These are phyloP conservation scores for Acleris laterana DNA, from an alignment of 2,888 invertebrate genomes.

Conservation along the genomic window DNA sequence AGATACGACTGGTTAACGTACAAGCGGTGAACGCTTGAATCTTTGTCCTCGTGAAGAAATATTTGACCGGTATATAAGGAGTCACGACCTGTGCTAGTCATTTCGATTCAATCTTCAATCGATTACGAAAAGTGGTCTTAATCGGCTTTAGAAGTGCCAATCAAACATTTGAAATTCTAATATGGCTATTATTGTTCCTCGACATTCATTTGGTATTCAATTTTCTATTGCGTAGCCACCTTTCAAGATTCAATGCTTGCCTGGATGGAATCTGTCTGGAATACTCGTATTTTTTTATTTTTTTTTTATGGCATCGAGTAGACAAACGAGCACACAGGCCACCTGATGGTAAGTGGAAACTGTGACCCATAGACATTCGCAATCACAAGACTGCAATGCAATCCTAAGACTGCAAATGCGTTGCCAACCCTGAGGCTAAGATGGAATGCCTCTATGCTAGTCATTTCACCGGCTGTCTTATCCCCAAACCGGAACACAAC, in stretches of 20 bases:
- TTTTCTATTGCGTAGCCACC: neutral
- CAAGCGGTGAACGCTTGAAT: slow-evolving; percentile 2
- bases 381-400: too few relatives aligned
- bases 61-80: slow-evolving; percentile 51
- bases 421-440: too few relatives aligned
- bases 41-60: slow-evolving; percentile 52
- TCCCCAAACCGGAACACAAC: too few relatives aligned
- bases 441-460: too few relatives aligned
- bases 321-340: too few relatives aligned
- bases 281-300: neutral
- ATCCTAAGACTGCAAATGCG: too few relatives aligned
- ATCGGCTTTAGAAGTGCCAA: slow-evolving; percentile 43
- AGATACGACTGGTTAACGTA: neutral
- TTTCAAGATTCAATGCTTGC: neutral
- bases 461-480: too few relatives aligned
- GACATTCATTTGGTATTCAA: neutral
- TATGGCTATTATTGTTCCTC: slow-evolving; percentile 10
- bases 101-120: slow-evolving; percentile 52
- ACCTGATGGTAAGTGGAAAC: neutral
- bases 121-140: slow-evolving; percentile 57
- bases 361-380: neutral
- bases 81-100: slow-evolving; percentile 50
- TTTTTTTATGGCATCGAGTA: neutral
- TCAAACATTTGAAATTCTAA: slow-evolving; percentile 29
- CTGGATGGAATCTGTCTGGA: neutral